Evolutionary conservation across 2,113 vertebrate species (phyloP).

Genomic region (Silurus glanis): DNA sequence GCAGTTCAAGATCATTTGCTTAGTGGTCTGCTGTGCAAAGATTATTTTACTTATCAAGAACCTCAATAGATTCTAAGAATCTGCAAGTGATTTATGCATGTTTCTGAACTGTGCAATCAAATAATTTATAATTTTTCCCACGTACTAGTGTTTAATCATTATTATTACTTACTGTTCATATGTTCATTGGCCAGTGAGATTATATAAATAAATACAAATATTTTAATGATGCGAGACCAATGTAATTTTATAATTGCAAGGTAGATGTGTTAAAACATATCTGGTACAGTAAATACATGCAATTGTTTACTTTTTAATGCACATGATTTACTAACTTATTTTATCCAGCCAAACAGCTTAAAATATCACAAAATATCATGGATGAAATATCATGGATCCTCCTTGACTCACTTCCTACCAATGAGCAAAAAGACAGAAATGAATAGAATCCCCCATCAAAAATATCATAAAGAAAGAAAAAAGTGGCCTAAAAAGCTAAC

Average conservation of each 20-base stretch:
- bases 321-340: too few species aligned
- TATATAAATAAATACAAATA: conserved; percentile 1
- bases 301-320: too few species aligned
- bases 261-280: background rate
- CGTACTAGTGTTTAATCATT: background rate
- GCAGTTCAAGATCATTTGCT: background rate
- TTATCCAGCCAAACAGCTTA: too few species aligned
- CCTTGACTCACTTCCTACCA: too few species aligned
- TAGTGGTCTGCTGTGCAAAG: background rate
- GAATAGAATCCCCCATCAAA: too few species aligned
- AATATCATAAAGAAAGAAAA: too few species aligned
- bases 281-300: background rate
- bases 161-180: background rate
- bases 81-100: background rate
- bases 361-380: too few species aligned
- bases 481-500: too few species aligned
- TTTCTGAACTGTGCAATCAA: background rate
- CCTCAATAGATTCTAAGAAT: background rate
- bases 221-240: background rate
- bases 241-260: background rate
- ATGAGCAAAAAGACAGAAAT: too few species aligned
- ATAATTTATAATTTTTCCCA: background rate
- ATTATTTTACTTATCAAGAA: background rate
- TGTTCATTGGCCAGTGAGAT: background rate
- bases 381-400: too few species aligned